Evolutionary conservation across 2,113 vertebrate genomes (phyloP), one percentile per base, ranked within the genome.

Genomic region (Xenopus borealis): DNA sequence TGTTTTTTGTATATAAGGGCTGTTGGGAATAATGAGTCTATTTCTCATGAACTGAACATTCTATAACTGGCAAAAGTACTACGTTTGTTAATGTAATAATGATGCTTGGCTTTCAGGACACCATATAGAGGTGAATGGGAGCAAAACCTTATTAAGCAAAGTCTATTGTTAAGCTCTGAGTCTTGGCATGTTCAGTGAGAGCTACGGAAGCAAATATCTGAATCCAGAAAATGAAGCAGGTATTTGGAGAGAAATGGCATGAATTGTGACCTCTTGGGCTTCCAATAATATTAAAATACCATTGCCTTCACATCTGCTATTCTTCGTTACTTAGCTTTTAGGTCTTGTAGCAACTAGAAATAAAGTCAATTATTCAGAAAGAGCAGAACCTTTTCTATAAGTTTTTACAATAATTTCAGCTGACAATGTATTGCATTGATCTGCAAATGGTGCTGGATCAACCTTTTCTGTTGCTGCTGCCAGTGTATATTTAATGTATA

Each of bases 91-190:
- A 12, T 62, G 58, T 63, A 53, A n/a, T 75, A 75, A 75, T 75
- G 66, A 75, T 66, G 30, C 53, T 57, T 18, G 23, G 23, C 18
- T 52, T 46, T 62, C 57, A 75, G 62, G 62, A 52, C 23, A 16
- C 20, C 27, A 27, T 47, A 19, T 47, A 19, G 64, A 40, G 59
- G 44, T 16, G 66, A 62, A 67, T 68, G 40, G 61, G 65, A 67
- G 63, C 14, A 13, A 59, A 13, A 33, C 52, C 53, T 55, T 16
- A 44, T 72, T 57, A n/a, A 65, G 12, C 27, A 65, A 55, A 47
- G 19, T n/a, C 62, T 75, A 68, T 68, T 67, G 72, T 75, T 68
- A 75, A 61, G 12, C 20, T 55, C 33, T 62, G 52, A 68, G 33
- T 44, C 20, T 62, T 45, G 46, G 45, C 55, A 68, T 62, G 55